Evolutionary conservation across 2,113 vertebrate species (phyloP).

Genomic region (Zosterops pallidus): DNA sequence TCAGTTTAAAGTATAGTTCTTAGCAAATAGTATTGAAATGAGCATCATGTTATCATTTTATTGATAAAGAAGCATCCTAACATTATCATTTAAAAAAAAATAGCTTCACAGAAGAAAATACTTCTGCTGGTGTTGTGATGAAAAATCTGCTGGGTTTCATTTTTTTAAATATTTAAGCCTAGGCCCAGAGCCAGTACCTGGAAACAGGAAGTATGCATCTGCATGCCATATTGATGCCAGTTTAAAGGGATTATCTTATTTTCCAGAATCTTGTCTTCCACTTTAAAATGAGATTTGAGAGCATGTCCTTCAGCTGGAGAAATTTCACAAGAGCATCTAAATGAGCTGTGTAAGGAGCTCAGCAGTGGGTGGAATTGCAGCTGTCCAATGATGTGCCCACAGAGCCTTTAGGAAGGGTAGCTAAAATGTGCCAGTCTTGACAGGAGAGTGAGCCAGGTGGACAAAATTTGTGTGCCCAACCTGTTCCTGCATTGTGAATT

Average conservation of each 20-base stretch:
- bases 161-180: background rate
- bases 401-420: background rate
- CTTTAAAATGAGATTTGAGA: background rate
- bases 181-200: background rate
- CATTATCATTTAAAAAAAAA: background rate
- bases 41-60: background rate
- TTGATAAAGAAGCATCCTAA: background rate
- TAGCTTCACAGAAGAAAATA: background rate
- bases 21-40: background rate
- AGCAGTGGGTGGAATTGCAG: background rate
- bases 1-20: background rate
- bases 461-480: background rate
- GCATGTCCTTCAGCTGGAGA: background rate
- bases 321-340: background rate
- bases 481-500: background rate
- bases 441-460: background rate
- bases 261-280: background rate
- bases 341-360: background rate
- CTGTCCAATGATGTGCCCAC: background rate
- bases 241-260: background rate
- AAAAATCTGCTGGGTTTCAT: background rate
- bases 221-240: background rate
- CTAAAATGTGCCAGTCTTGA: background rate
- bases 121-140: background rate
- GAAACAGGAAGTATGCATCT: background rate